Evolutionary conservation across 2,888 invertebrate genomes (phyloP), one percentile per base, ranked within the genome.

Genomic region (Hydropsyche betteni): DNA sequence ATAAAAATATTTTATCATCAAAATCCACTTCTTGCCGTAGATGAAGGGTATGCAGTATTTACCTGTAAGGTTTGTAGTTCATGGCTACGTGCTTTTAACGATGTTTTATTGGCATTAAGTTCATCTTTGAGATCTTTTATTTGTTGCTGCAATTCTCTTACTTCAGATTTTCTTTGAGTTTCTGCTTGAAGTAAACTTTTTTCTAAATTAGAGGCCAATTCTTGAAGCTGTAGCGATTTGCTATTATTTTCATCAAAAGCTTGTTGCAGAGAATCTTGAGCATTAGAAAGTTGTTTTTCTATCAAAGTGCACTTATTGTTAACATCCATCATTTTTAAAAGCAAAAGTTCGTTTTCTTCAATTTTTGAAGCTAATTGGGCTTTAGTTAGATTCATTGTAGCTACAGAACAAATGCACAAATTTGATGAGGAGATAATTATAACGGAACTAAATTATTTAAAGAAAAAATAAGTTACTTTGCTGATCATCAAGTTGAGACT

Each of bases 401-500:
- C 78, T 78, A 69, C 36, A 78, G 77, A 5, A 73, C 8, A 68
- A 74, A 68, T 12, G 36, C 24, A 24, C 24, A 24, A 24, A 24
- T 52, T 52, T 52, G 2, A 44, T 44, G 10, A 44, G 1, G 10
- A 44, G 7, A 44, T 44, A 44, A 1, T 2, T 8, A 10, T 44
- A 44, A 8, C 6, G 6, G 44, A 44, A 44, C 6, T 6, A 44
- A 44, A 44, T 8, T 38, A 68, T 12, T 74, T 44, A 51, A 51
- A 52, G 38, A n/a, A 16, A 50, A 52, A 61, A 64, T 6, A 4
- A 81, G 80, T 80, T 80, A 85, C 87, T 84, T 83, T 91, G 91
- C 80, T 92, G 92, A 80, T 90, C 90, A 75, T 91, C 88, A 24
- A 92, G 83, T 81, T 91, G 90, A 68, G 87, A 86, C 81, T 92